These are phyloP conservation scores for Eudasyphora cyanicolor DNA, from an alignment of 2,888 invertebrate genomes.

Conservation along the genomic window DNA sequence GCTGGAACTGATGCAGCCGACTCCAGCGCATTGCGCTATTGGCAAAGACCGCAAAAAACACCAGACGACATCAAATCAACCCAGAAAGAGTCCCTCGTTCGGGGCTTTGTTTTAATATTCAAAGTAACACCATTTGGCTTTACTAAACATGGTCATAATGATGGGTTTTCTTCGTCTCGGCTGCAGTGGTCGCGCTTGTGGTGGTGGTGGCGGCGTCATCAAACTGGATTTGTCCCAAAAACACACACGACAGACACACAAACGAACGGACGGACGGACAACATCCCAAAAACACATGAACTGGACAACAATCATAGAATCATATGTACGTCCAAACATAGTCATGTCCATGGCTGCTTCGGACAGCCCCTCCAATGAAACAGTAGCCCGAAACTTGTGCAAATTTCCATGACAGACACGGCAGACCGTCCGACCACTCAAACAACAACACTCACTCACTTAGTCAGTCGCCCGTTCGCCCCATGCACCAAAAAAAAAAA, in stretches of 20 bases:
- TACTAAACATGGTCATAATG: slow-evolving; percentile 49
- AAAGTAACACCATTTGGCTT: slow-evolving; percentile 36
- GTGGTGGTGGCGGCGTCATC: slow-evolving; percentile 18
- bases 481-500: no score
- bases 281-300: slow-evolving; percentile 52
- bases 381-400: slow-evolving; percentile 61
- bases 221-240: slow-evolving; percentile 25
- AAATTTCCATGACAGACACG: slow-evolving; percentile 60
- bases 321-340: background rate
- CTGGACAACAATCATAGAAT: background rate
- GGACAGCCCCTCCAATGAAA: background rate
- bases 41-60: background rate
- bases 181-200: no score
- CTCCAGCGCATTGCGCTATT: no score
- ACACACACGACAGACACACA: background rate
- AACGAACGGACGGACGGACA: slow-evolving; percentile 37
- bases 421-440: slow-evolving; percentile 4
- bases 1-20: background rate
- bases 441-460: background rate
- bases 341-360: background rate
- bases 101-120: slow-evolving; percentile 35
- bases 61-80: background rate
- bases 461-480: slow-evolving; percentile 42
- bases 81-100: background rate
- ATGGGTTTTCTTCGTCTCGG: no score